A percentile compares a stretch with the other conserved stretches of the same genome.
Conservation (phyloP, 64 coral and sea anemone species). For the Exaiptasia diaphana region DNA sequence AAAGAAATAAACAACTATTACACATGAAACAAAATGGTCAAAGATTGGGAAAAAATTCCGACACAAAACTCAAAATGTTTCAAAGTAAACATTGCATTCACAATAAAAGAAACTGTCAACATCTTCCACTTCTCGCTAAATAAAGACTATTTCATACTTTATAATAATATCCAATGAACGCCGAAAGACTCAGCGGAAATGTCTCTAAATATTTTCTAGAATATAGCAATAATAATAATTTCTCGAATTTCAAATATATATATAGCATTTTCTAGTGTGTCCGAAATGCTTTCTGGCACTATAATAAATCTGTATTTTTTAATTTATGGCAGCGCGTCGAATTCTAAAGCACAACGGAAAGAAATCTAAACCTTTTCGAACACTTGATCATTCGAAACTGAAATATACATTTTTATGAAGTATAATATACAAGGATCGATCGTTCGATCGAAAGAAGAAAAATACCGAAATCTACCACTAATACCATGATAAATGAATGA, state of each 20-base stretch:
- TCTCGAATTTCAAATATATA: conserved; percentile 29
- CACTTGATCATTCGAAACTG: background rate
- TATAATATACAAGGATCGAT: conserved; percentile 9
- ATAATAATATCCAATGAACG: background rate
- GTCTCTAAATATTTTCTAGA: conserved; percentile 8
- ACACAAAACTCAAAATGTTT: background rate
- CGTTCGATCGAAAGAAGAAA: background rate
- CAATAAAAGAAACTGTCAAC: background rate
- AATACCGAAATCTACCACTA: background rate
- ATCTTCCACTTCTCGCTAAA: background rate
- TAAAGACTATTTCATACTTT: background rate
- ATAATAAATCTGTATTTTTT: background rate
- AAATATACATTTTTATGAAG: background rate
- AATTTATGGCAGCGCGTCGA: background rate
- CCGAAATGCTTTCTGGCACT: conserved; percentile 1
- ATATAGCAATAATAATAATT: conserved; percentile 43
- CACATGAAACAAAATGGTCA: background rate
- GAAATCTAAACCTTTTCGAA: background rate
- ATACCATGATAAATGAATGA: background rate
- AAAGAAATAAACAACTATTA: background rate
- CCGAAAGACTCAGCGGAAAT: background rate
- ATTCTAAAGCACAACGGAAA: background rate
- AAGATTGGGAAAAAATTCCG: background rate
- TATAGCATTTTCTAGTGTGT: conserved; percentile 17
- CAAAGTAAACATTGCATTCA: background rate